A percentile compares a stretch with the other conserved stretches of the same genome.
Evolutionary conservation across 64 coral and sea anemone species (phyloP).

Genomic region (Porites lutea): DNA sequence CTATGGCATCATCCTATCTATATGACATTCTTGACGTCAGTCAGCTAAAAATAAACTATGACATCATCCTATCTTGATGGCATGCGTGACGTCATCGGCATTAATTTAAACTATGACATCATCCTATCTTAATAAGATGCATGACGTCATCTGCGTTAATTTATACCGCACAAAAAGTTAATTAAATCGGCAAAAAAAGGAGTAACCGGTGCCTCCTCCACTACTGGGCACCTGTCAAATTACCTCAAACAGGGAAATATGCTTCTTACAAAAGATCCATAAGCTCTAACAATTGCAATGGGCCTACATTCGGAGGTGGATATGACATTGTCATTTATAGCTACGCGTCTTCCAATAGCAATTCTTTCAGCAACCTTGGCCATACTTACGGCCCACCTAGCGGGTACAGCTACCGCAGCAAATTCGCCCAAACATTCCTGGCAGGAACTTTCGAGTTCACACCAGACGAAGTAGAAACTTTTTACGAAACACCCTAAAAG

Average conservation of each 20-base stretch:
- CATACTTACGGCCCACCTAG: not conserved
- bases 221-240: not conserved
- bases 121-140: no score
- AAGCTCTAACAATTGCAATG: constrained; percentile 2
- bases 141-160: no score
- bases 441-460: constrained; percentile 28
- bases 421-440: not conserved
- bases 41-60: no score
- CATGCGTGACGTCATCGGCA: no score
- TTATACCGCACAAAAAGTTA: no score
- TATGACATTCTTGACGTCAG: no score
- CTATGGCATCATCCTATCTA: no score
- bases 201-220: no score
- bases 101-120: no score
- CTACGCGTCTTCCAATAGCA: not conserved
- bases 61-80: no score
- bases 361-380: constrained; percentile 40
- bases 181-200: no score
- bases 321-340: constrained; percentile 22
- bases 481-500: not conserved
- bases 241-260: not conserved
- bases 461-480: constrained; percentile 57
- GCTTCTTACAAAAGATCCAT: not conserved
- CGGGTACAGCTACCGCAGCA: not conserved
- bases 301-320: constrained; percentile 63